phyloP scores from a whole-genome alignment of 2,113 vertebrate genomes.

The Noturus placidus region DNA sequence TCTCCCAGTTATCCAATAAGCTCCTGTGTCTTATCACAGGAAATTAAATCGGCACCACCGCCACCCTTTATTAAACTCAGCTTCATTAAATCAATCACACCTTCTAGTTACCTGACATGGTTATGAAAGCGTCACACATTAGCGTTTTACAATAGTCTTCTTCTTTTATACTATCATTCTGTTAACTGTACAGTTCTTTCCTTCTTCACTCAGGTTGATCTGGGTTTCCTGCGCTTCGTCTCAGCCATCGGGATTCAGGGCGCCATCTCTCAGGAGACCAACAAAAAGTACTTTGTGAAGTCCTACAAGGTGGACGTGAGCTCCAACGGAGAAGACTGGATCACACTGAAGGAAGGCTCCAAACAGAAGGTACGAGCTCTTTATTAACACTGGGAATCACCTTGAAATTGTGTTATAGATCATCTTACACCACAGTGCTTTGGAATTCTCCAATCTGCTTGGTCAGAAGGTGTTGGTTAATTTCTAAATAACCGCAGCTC shows the following conservation, averaged over 20 bases:
- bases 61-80: constrained; percentile 59
- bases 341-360: constrained; percentile 90
- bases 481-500: neutral
- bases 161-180: too few relatives aligned
- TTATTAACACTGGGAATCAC: neutral
- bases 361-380: constrained; percentile 79
- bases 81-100: constrained; percentile 63
- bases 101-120: constrained; percentile 28
- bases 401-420: neutral
- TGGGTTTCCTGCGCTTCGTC: constrained; percentile 88
- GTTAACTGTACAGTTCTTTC: constrained; percentile 6
- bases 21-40: constrained; percentile 69
- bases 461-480: neutral
- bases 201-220: constrained; percentile 80
- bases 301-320: constrained; percentile 93
- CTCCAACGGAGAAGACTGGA: constrained; percentile 97
- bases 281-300: constrained; percentile 85
- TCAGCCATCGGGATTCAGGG: constrained; percentile 93
- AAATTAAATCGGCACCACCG: constrained; percentile 71
- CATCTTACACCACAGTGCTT: neutral
- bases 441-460: neutral
- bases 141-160: constrained; percentile 38
- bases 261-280: constrained; percentile 93
- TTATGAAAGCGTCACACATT: constrained; percentile 8
- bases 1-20: constrained; percentile 70